Base-by-base conservation (phyloP, 1,140 invertebrate species). In the Drosophila lacteicornis region DNA sequence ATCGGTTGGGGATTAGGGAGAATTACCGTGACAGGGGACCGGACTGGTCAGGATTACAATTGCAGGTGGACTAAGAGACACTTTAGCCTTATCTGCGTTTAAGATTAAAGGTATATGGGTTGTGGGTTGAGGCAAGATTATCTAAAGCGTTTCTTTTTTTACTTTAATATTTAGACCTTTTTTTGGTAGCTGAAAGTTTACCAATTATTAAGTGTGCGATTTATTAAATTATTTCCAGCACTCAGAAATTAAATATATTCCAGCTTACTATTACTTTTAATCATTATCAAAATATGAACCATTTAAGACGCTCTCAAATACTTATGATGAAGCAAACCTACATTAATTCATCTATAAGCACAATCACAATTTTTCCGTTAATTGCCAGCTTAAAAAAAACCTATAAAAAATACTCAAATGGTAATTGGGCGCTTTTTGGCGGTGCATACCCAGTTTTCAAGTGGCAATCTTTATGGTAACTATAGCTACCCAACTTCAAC, bases 1-100 rank as follows among this genome's bases (percentile, higher is more conserved):
- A 79, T 75, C 71, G 71, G 49, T n/a, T 49, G 71, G 58, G 58
- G 56, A 61, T 74, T 74, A 74, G 56, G 19, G 19, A n/a, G 66
- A 36, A 71, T 71, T 71, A 51, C 45, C 40, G 53, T 40, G 67
- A 73, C 67, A 60, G 22, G 69, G 68, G 45, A 47, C 47, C 22
- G 22, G 33, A 36, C 68, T 17, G 36, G 62, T 38, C 38, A 4
- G 50, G 38, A 38, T 60, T 50, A 73, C 69, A 51, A 45, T 38
- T 33, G 19, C 68, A 73, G 69, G 53, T 59, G 67, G 7, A 30
- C 19, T 33, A 17, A 25, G 15, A 27, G 13, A n/a, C 43, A 22
- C 49, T 46, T 46, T 12, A 33, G 3, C 5, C 27, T 38, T 33
- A 49, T 36, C 38, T 38, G 27, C 8, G 22, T 25, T 66, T 67